Percentiles rank a stretch among this genome's conserved stretches.
Evolutionary conservation across 2,797 vertebrate species (phyloP).

Genomic region (Leucoraja ocellata): DNA sequence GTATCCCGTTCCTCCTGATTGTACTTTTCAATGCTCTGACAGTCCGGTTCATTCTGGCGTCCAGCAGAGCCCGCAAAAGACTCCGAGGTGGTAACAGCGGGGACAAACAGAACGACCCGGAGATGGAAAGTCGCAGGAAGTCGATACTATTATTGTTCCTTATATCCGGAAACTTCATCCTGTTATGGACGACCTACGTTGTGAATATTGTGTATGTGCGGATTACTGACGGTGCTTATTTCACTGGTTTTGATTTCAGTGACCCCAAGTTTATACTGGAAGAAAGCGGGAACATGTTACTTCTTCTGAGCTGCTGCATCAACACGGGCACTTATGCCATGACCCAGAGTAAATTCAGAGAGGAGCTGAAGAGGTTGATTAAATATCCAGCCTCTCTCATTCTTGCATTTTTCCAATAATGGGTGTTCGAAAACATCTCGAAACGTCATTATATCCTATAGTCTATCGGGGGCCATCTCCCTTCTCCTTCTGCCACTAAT

Average conservation of each 20-base stretch:
- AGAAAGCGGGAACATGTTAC: background rate
- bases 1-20: no score
- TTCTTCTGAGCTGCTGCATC: background rate
- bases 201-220: background rate
- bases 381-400: no score
- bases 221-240: background rate
- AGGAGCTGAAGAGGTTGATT: no score
- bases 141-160: background rate
- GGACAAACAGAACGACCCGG: background rate
- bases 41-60: no score
- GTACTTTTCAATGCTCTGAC: no score
- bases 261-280: background rate
- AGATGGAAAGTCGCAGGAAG: background rate
- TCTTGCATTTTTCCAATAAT: no score
- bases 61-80: no score
- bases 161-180: background rate
- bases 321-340: background rate
- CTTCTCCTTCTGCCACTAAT: no score
- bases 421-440: no score
- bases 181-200: background rate
- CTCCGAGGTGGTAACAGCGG: background rate
- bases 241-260: background rate
- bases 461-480: no score
- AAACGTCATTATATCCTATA: no score
- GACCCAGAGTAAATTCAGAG: background rate